Evolutionary conservation across 2,797 vertebrate species (phyloP), one percentile per base, ranked within the genome.

Genomic region (Schizothorax lantsangensis): DNA sequence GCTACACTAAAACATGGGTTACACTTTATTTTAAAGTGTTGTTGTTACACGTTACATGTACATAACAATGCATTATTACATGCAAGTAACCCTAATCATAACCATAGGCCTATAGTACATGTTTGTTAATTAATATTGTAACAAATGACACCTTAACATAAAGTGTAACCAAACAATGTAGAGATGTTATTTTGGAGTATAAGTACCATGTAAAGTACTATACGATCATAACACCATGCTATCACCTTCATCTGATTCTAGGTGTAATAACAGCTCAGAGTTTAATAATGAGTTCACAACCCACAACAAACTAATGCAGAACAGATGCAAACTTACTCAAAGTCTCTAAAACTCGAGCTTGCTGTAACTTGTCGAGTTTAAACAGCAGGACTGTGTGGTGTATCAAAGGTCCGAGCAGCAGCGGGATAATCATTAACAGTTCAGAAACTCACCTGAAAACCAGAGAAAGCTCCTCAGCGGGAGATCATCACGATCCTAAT

Each of bases 341-440:
- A 79, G 36, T 3, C 0, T 59, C 36, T 17, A 1, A 17, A 40
- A 43, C 21, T 38, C 49, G 10, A 75, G 4, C 4, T 49, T 9
- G n/a, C 21, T 23, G 36, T 9, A 72, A 14, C 23, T 3, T 43
- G 3, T n/a, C 2, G 5, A 23, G 10, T 57, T 73, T 19, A 45
- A 59, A 23, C 52, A 59, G n/a, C 38, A 21, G 4, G 2, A 1
- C 12, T 4, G 38, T 15, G 17, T 12, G 9, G n/a, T 4, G 26
- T 62, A 30, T 21, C 74, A 84, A 84, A 78, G 72, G 83, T 84
- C 81, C 21, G 1, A 2, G 6, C 14, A 6, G 17, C 12, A n/a
- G 0, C 79, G 0, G 17, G 79, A 38, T 23, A 84, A 87, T 87
- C 75, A 80, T 84, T 84, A 87, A 87, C 81, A 17, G 33, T 2